Evolutionary conservation across 2,888 invertebrate species (phyloP).

Genomic region (Drosophila infuscata): DNA sequence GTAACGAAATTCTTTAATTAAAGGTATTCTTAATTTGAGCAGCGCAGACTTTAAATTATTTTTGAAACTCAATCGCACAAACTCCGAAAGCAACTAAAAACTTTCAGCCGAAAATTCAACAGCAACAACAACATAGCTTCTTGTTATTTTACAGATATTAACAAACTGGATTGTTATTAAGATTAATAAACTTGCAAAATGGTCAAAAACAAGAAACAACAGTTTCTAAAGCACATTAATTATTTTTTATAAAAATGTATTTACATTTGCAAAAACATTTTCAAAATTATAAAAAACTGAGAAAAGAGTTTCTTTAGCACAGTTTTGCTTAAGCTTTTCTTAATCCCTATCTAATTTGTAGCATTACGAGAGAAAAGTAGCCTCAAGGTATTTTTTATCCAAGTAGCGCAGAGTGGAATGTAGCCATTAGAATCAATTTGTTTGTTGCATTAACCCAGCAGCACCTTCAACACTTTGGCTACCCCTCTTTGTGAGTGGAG

Average conservation of each 20-base stretch:
- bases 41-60: neutral
- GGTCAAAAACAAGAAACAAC: neutral
- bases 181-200: neutral
- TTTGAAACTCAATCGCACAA: neutral
- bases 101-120: neutral
- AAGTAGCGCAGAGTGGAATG: slow-evolving; percentile 10
- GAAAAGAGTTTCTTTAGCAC: neutral
- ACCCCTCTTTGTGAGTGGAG: neutral
- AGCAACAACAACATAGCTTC: neutral
- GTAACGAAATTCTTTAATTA: no score
- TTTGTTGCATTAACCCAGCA: slow-evolving; percentile 66
- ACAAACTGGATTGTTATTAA: neutral
- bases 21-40: no score
- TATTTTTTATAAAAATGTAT: neutral
- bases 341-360: neutral
- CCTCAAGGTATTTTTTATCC: neutral
- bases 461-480: slow-evolving; percentile 37
- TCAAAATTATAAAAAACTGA: neutral
- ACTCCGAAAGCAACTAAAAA: neutral
- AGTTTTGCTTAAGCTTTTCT: neutral
- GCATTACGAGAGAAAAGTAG: neutral
- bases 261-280: neutral
- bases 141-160: neutral
- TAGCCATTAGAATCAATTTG: slow-evolving; percentile 38
- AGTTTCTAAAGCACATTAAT: neutral